Evolutionary conservation across 2,113 vertebrate genomes (phyloP).

Genomic region (Heliornis fulica): DNA sequence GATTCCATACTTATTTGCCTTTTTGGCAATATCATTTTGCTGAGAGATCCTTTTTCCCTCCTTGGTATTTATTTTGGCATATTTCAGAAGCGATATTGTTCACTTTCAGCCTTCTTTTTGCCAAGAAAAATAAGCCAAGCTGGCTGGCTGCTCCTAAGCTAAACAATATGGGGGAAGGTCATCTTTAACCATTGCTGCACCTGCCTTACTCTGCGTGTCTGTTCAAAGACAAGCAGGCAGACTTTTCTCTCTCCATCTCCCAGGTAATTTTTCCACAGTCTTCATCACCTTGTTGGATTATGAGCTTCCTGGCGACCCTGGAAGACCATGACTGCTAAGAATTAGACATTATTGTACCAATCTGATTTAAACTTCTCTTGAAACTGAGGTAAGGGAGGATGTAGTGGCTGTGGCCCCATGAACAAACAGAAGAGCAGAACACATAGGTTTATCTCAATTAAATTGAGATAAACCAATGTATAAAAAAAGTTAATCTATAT

Average conservation of each 20-base stretch:
- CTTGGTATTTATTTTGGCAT: constrained; percentile 29
- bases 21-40: not conserved
- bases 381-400: not conserved
- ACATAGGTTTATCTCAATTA: no score
- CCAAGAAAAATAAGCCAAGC: constrained; percentile 17
- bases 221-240: not conserved
- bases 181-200: not conserved
- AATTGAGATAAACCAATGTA: no score
- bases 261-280: not conserved
- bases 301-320: not conserved
- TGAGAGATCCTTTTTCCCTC: not conserved
- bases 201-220: not conserved
- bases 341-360: not conserved
- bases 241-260: not conserved
- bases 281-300: not conserved
- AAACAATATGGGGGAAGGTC: not conserved
- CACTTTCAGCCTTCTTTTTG: constrained; percentile 15
- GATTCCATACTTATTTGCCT: not conserved
- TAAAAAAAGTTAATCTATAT: no score
- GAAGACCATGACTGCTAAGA: not conserved
- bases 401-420: not conserved
- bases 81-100: not conserved
- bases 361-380: not conserved
- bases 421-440: not conserved
- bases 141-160: not conserved